Percentiles rank a stretch among this genome's conserved stretches.
Evolutionary conservation across 2,888 invertebrate genomes (phyloP).

Genomic region (Scaptodrosophila latifasciaeformis): DNA sequence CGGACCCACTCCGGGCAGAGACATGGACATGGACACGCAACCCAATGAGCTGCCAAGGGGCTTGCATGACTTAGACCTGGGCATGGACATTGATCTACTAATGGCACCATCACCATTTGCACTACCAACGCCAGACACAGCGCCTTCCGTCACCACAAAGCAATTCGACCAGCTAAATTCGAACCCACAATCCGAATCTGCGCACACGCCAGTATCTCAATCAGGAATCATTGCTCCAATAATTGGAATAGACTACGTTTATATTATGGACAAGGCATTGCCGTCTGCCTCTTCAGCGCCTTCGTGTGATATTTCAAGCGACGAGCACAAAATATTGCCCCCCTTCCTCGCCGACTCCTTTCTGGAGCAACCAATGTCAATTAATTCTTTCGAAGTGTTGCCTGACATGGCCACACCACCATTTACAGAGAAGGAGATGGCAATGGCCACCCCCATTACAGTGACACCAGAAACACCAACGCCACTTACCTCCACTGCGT

Average conservation of each 20-base stretch:
- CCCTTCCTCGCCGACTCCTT: slow-evolving; percentile 13
- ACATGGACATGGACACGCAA: too few species aligned
- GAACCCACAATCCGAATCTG: background rate
- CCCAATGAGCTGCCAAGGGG: slow-evolving; percentile 21
- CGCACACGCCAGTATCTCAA: slow-evolving; percentile 9
- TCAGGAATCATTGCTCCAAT: slow-evolving; percentile 25
- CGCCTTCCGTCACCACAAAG: background rate
- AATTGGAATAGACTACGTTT: slow-evolving; percentile 55
- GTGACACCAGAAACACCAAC: slow-evolving; percentile 16
- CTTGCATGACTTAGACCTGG: slow-evolving; percentile 23
- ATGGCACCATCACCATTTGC: background rate
- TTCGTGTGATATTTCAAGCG: slow-evolving; percentile 42
- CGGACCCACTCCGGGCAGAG: slow-evolving; percentile 9
- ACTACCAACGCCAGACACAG: slow-evolving; percentile 17
- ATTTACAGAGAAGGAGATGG: background rate
- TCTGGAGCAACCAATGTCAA: slow-evolving; percentile 21
- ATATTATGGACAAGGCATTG: slow-evolving; percentile 57
- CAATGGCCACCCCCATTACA: slow-evolving; percentile 15
- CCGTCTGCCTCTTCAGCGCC: slow-evolving; percentile 53
- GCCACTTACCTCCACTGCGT: background rate
- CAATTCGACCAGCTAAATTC: slow-evolving; percentile 26
- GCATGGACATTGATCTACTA: slow-evolving; percentile 31
- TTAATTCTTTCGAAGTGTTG: slow-evolving; percentile 51
- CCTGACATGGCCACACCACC: slow-evolving; percentile 25
- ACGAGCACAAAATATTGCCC: slow-evolving; percentile 25